These are phyloP conservation scores for Perca fluviatilis DNA, from an alignment of 2,113 vertebrate species.

Conservation along the genomic window DNA sequence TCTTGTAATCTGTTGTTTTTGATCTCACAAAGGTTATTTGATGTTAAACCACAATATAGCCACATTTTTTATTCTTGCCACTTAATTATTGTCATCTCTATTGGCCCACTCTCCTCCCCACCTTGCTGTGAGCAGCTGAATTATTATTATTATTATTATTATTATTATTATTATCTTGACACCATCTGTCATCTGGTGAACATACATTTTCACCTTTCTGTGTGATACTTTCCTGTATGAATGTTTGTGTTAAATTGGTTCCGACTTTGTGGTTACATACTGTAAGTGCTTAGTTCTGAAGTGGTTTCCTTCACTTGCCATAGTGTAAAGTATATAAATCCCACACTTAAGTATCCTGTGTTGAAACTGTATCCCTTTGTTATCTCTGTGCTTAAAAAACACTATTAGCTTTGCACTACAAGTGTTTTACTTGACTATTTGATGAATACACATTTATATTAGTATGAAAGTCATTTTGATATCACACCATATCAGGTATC, in stretches of 20 bases:
- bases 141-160: slow-evolving; percentile 45
- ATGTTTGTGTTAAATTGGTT: background rate
- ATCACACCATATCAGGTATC: no score
- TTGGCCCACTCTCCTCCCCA: background rate
- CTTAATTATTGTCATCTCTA: slow-evolving; percentile 6
- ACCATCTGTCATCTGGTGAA: slow-evolving; percentile 2
- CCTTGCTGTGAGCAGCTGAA: slow-evolving; percentile 14
- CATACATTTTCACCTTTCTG: background rate
- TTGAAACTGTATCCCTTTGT: slow-evolving; percentile 37
- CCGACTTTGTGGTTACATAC: background rate
- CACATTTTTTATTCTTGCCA: slow-evolving; percentile 13
- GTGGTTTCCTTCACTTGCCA: background rate
- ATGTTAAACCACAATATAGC: background rate
- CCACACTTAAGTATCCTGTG: background rate
- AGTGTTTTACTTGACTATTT: no score
- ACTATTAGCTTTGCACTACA: slow-evolving; percentile 12
- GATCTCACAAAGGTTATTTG: background rate
- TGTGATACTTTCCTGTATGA: background rate
- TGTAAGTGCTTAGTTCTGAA: slow-evolving; percentile 10
- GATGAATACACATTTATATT: no score
- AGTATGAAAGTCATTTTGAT: no score
- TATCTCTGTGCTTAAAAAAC: slow-evolving; percentile 40
- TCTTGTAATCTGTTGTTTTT: background rate
- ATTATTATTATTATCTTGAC: slow-evolving; percentile 37
- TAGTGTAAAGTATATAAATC: slow-evolving; percentile 17